A percentile compares a stretch with the other conserved stretches of the same genome.
These are phyloP conservation scores for Nymphalis io DNA, from an alignment of 1,140 invertebrate species.

Conservation along the genomic window DNA sequence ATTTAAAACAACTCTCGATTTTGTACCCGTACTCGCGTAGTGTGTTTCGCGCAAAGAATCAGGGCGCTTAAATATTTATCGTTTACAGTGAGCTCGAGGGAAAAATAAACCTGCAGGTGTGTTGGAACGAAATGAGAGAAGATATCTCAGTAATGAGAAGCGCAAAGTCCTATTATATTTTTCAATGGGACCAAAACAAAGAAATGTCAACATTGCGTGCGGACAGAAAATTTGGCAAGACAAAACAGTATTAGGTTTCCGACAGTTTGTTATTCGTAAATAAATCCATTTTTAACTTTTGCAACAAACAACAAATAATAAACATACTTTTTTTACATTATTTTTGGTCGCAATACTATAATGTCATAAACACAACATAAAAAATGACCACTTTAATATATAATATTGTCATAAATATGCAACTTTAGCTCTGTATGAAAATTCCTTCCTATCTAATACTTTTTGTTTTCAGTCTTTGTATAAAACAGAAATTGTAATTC, in stretches of 20 bases:
- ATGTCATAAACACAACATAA: too few relatives aligned
- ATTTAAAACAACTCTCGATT: slow-evolving; percentile 9
- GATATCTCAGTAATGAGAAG: slow-evolving; percentile 15
- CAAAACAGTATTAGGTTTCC: not conserved
- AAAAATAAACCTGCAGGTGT: slow-evolving; percentile 13
- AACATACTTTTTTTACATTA: not conserved
- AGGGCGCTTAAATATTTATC: slow-evolving; percentile 33
- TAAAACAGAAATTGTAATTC: not conserved
- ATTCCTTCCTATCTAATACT: too few relatives aligned
- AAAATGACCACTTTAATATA: too few relatives aligned
- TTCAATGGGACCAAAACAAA: not conserved
- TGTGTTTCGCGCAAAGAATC: slow-evolving; percentile 22
- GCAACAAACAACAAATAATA: not conserved
- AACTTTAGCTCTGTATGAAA: too few relatives aligned
- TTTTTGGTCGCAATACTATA: too few relatives aligned
- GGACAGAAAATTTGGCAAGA: not conserved
- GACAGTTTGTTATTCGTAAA: not conserved
- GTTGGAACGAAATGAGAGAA: slow-evolving; percentile 14
- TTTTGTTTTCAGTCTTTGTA: not conserved
- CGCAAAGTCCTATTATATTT: slow-evolving; percentile 4
- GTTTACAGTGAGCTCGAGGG: slow-evolving; percentile 22
- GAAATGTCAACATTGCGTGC: slow-evolving; percentile 2
- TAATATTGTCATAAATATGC: too few relatives aligned
- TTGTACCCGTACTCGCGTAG: not conserved
- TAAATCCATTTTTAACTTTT: not conserved